Conservation (phyloP, 2,797 vertebrate genomes). For the Potorous gilbertii region DNA sequence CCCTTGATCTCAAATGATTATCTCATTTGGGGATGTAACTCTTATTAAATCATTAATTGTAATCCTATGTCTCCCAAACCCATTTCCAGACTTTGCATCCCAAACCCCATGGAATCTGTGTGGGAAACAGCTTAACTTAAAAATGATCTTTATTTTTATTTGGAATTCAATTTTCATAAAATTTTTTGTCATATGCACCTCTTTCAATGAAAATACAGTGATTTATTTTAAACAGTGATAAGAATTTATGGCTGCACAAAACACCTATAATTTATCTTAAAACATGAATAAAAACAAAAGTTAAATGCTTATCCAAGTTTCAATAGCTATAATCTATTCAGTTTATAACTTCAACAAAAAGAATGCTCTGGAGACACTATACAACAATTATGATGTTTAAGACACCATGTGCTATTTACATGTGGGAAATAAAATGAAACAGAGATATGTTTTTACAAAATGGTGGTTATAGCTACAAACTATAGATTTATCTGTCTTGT, state of each 20-base stretch:
- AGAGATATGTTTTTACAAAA: background rate
- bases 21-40: background rate
- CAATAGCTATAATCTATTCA: background rate
- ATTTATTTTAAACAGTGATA: background rate
- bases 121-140: background rate
- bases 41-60: background rate
- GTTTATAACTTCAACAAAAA: background rate
- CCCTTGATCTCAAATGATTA: background rate
- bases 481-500: background rate
- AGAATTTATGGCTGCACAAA: background rate
- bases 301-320: background rate
- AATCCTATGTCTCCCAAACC: background rate
- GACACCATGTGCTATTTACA: background rate
- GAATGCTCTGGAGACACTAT: background rate
- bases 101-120: background rate
- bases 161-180: background rate
- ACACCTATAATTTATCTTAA: background rate
- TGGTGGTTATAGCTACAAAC: background rate
- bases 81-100: background rate
- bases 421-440: background rate
- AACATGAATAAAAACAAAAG: background rate
- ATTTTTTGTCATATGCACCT: background rate
- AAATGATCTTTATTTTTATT: background rate
- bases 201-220: background rate
- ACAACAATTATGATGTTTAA: background rate